Base-by-base conservation (phyloP, 2,797 vertebrate species). In the Sebastes taczanowskii region DNA sequence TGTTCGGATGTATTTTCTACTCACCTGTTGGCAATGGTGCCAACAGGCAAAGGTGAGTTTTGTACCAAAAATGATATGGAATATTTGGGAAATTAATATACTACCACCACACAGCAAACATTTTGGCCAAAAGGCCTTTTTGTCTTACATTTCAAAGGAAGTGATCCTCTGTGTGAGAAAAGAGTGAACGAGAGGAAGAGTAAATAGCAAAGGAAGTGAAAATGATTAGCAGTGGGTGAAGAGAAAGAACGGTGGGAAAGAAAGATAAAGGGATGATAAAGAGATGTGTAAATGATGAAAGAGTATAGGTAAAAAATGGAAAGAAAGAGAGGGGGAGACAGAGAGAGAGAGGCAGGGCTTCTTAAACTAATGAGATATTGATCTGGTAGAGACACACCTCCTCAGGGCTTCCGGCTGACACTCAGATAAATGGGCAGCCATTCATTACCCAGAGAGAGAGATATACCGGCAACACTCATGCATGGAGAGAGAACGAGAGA, bases 331-430 rank as follows among this genome's bases (percentile, higher is more conserved):
- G 18, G 49, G 53, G 58, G 34, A 34, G 11, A 6, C 10, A 10
- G n/a, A 66, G 13, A 76, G 25, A 74, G 71, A 85, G 83, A 84
- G 81, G 82, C 78, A 88, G 86, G 83, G 86, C 88, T 91, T 89
- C 90, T 93, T 93, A 94, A 93, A 92, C 89, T 93, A 94, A 94
- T 95, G 91, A 94, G 91, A 90, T 94, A 94, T 95, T 94, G 92
- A 94, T 95, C 91, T 86, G 84, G 82, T 77, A 80, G 86, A 92
- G 90, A 91, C 88, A 91, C 89, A 88, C 91, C 90, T 90, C 85
- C 83, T 82, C 63, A 80, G 88, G 90, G 90, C 79, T 88, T 88
- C 91, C 72, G 68, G 67, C 81, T 90, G 89, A 91, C 88, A 91
- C 85, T 75, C 82, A 87, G 89, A 92, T 86, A 86, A 91, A 94